Percentiles rank a stretch among this genome's conserved stretches.
Conservation (phyloP, 1,140 invertebrate species). For the Subanguina moxae region DNA sequence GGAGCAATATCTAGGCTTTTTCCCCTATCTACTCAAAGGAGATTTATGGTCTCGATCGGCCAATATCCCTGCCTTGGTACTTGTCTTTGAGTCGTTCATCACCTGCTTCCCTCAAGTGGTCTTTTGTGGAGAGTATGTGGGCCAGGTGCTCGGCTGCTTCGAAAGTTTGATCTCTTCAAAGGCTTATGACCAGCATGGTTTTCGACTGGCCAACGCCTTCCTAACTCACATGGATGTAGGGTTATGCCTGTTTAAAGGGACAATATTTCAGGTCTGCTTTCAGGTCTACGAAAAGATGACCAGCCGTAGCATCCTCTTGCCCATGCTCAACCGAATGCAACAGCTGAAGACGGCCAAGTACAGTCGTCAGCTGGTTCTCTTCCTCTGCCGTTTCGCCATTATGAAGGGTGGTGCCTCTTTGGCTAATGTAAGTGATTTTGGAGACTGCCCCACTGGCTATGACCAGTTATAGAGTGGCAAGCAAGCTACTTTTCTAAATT, state of each 20-base stretch:
- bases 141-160: slow-evolving; percentile 82
- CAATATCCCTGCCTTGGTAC: slow-evolving; percentile 83
- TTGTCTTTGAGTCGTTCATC: slow-evolving; percentile 80
- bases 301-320: slow-evolving; percentile 22
- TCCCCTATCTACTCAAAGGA: slow-evolving; percentile 79
- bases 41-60: slow-evolving; percentile 84
- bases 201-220: slow-evolving; percentile 67
- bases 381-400: slow-evolving; percentile 37
- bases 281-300: slow-evolving; percentile 19
- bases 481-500: too few relatives aligned
- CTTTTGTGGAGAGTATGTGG: slow-evolving; percentile 48
- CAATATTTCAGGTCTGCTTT: slow-evolving; percentile 18
- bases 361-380: slow-evolving; percentile 23
- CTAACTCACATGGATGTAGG: slow-evolving; percentile 35
- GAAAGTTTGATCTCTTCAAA: slow-evolving; percentile 93
- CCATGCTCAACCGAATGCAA: slow-evolving; percentile 43
- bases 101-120: slow-evolving; percentile 14
- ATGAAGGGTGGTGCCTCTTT: slow-evolving; percentile 22
- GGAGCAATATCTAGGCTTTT: slow-evolving; percentile 76
- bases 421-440: slow-evolving; percentile 18
- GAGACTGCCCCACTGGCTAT: too few relatives aligned
- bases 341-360: slow-evolving; percentile 33
- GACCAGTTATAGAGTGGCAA: too few relatives aligned
- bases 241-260: too few relatives aligned
- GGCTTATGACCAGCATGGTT: slow-evolving; percentile 90